phyloP scores from a whole-genome alignment of 2,113 vertebrate species.

The Cromileptes altivelis region DNA sequence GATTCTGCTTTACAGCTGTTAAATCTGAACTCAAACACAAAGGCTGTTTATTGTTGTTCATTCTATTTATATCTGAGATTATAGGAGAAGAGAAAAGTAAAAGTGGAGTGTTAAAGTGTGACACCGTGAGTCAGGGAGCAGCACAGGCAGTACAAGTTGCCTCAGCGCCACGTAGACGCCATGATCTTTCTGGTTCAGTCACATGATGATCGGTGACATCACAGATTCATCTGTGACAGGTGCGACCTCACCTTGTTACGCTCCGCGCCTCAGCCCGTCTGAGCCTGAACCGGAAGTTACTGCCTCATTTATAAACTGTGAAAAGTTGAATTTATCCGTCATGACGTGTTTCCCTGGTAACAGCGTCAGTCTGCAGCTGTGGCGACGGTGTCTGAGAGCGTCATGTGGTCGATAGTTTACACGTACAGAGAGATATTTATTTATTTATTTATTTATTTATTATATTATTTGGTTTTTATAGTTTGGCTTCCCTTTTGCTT shows the following conservation, averaged over 20 bases:
- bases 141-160: accelerated
- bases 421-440: too few relatives aligned
- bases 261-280: slow-evolving; percentile 72
- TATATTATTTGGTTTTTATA: too few relatives aligned
- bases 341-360: accelerated
- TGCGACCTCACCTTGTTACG: slow-evolving; percentile 77
- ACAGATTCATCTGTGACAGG: slow-evolving; percentile 55
- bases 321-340: too few relatives aligned
- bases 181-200: slow-evolving; percentile 78
- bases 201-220: slow-evolving; percentile 74
- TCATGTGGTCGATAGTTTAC: too few relatives aligned
- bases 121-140: slow-evolving; percentile 31
- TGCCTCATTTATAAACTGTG: too few relatives aligned
- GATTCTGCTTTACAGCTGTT: too few relatives aligned
- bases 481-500: too few relatives aligned
- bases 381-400: too few relatives aligned
- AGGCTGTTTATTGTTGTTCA: accelerated
- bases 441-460: too few relatives aligned
- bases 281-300: slow-evolving; percentile 51
- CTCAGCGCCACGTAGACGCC: neutral
- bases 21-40: accelerated
- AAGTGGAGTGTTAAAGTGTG: accelerated
- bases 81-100: accelerated
- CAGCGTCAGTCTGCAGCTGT: too few relatives aligned
- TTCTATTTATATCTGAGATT: accelerated